phyloP scores from a whole-genome alignment of 1,140 invertebrate genomes.

The Drosophila malerkotliana region DNA sequence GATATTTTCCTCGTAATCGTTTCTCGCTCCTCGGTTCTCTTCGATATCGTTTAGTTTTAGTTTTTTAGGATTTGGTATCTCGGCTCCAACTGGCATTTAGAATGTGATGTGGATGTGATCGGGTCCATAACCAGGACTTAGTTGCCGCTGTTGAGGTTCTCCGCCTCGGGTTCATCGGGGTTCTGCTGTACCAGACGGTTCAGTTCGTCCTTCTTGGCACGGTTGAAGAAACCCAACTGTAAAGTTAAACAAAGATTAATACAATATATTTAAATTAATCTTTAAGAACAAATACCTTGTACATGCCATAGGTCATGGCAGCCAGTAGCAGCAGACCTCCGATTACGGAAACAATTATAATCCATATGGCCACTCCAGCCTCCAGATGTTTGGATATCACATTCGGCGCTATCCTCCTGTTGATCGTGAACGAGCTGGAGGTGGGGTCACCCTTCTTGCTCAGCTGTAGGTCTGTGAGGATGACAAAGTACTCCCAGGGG shows the following conservation, averaged over 20 bases:
- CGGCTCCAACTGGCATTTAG: conserved; percentile 28
- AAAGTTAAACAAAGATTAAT: neutral
- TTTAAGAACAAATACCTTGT: conserved; percentile 59
- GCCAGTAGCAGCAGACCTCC: conserved; percentile 72
- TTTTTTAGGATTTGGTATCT: conserved; percentile 49
- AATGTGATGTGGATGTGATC: conserved; percentile 59
- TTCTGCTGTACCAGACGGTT: conserved; percentile 65
- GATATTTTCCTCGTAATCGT: conserved; percentile 13
- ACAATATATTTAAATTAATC: neutral
- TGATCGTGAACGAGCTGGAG: conserved; percentile 48
- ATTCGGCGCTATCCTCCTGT: conserved; percentile 69
- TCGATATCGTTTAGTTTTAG: neutral
- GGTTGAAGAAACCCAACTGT: conserved; percentile 78
- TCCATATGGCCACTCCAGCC: conserved; percentile 61
- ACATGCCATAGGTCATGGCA: conserved; percentile 64
- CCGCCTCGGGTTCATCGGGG: conserved; percentile 71
- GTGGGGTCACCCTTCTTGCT: conserved; percentile 63
- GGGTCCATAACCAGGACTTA: neutral
- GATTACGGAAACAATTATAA: conserved; percentile 68
- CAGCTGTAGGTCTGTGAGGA: conserved; percentile 61
- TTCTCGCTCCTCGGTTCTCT: neutral
- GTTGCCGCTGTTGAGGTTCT: conserved; percentile 71
- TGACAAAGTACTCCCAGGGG: conserved; percentile 81
- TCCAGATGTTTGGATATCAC: conserved; percentile 77
- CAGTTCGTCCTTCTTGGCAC: conserved; percentile 75